Evolutionary conservation across 2,113 vertebrate genomes (phyloP).

Genomic region (Oncorhynchus kisutch): DNA sequence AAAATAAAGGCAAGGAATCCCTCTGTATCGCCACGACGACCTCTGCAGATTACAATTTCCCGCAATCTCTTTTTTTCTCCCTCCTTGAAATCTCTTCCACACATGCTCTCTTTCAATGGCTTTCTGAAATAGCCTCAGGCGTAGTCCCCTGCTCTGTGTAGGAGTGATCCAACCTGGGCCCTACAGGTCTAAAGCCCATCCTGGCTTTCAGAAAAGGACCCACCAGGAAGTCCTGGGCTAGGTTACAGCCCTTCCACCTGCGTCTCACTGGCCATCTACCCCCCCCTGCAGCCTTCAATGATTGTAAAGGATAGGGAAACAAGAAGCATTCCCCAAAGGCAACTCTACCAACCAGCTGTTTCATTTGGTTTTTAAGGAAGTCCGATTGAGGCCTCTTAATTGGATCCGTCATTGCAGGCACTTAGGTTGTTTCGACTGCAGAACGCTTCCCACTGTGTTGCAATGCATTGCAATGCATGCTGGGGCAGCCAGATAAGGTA

Average conservation of each 20-base stretch:
- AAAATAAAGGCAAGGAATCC: not conserved
- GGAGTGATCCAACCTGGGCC: conserved; percentile 5
- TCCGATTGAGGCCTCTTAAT: conserved; percentile 30
- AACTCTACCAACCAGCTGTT: conserved; percentile 23
- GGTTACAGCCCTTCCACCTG: not conserved
- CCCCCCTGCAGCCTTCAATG: not conserved
- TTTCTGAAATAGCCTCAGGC: conserved; percentile 8
- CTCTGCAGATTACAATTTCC: not conserved
- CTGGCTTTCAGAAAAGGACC: not conserved
- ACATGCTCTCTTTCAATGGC: not conserved
- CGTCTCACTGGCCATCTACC: not conserved
- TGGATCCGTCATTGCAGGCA: conserved; percentile 23
- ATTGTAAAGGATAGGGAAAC: conserved; percentile 13
- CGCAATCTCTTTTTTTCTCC: not conserved
- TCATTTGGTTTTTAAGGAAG: conserved; percentile 36
- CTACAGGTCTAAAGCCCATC: conserved; percentile 15
- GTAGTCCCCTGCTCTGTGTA: not conserved
- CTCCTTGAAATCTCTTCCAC: not conserved
- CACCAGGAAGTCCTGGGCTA: not conserved
- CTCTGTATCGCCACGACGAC: not conserved
- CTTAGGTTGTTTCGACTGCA: not conserved
- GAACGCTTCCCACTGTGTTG: not conserved
- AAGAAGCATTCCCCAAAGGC: conserved; percentile 19
- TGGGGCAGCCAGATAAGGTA: conserved; percentile 39
- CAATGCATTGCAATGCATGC: conserved; percentile 6